Conservation (phyloP, 1,140 invertebrate species). For the Neelides sp. region DNA sequence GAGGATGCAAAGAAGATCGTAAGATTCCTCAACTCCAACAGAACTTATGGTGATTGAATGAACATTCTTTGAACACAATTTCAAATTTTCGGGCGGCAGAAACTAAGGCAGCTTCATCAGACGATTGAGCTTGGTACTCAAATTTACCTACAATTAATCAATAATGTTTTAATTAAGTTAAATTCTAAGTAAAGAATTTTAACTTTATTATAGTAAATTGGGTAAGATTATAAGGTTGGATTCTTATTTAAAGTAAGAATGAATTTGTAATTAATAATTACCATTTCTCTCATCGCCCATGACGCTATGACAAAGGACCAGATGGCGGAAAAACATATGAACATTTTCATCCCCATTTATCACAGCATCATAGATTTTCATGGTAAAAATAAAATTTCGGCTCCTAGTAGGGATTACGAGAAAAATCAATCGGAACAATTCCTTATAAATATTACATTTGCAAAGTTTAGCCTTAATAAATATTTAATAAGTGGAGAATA, state of each 20-base stretch:
- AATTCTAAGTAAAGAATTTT: no score
- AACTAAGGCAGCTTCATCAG: conserved; percentile 92
- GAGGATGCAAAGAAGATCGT: conserved; percentile 91
- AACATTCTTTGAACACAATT: conserved; percentile 90
- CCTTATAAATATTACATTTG: conserved; percentile 49
- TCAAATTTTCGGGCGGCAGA: conserved; percentile 96
- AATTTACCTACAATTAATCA: conserved; percentile 48
- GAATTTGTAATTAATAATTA: no score
- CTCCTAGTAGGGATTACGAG: conserved; percentile 83
- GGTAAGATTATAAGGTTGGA: no score
- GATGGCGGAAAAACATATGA: conserved; percentile 73
- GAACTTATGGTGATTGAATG: conserved; percentile 85
- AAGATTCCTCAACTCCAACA: conserved; percentile 69
- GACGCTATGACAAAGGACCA: conserved; percentile 92
- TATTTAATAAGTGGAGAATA: no score
- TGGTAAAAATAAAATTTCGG: conserved; percentile 90
- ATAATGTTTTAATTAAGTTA: no score
- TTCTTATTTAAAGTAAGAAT: no score
- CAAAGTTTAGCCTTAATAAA: no score
- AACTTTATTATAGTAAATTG: no score
- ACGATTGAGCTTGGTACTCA: conserved; percentile 82
- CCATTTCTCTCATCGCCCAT: conserved; percentile 87
- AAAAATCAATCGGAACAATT: conserved; percentile 74
- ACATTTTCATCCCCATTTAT: conserved; percentile 53
- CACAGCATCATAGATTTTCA: conserved; percentile 64